phyloP scores from a whole-genome alignment of 2,888 invertebrate species.

The Parochlus steinenii region DNA sequence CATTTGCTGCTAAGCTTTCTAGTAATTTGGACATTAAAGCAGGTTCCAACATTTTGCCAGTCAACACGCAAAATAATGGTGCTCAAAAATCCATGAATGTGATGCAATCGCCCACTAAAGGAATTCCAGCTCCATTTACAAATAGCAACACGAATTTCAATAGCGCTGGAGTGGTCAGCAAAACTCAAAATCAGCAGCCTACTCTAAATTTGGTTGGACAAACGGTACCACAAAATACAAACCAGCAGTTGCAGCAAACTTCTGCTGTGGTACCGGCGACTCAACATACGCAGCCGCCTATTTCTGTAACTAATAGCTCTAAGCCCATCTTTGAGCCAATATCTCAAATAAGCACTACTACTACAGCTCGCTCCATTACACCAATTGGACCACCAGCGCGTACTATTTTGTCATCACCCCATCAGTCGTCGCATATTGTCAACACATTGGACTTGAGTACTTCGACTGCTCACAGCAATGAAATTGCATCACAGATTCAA shows the following conservation, averaged over 20 bases:
- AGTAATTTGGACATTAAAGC: slow-evolving; percentile 36
- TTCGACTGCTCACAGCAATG: background rate
- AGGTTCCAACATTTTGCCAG: slow-evolving; percentile 58
- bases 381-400: slow-evolving; percentile 25
- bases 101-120: slow-evolving; percentile 13
- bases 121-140: slow-evolving; percentile 15
- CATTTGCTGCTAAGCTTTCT: slow-evolving; percentile 34
- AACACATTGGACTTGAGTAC: slow-evolving; percentile 10
- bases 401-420: slow-evolving; percentile 17
- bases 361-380: slow-evolving; percentile 22
- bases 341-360: slow-evolving; percentile 13
- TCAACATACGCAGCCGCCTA: no score
- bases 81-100: no score
- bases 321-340: no score
- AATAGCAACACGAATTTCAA: background rate
- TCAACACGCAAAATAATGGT: no score
- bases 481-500: slow-evolving; percentile 9
- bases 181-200: no score
- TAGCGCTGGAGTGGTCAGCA: no score
- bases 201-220: no score
- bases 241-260: slow-evolving; percentile 21
- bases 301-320: no score
- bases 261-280: slow-evolving; percentile 35
- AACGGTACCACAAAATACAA: slow-evolving; percentile 15
- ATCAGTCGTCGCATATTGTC: slow-evolving; percentile 11